A percentile compares a stretch with the other conserved stretches of the same genome.
Evolutionary conservation across 2,888 invertebrate species (phyloP).

Genomic region (Rosalia funebris): DNA sequence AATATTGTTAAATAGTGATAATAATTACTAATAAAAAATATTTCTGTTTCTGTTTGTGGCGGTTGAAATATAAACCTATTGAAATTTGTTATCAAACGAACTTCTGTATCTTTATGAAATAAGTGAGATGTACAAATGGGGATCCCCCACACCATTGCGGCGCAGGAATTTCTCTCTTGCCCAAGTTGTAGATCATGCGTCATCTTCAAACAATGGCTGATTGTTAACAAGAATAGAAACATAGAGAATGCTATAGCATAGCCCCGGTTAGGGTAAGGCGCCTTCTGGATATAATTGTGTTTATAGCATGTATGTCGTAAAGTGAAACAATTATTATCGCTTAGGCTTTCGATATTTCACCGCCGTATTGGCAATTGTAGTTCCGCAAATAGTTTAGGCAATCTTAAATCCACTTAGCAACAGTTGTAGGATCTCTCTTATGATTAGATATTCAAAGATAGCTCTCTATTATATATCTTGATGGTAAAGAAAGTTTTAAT

Average conservation of each 20-base stretch:
- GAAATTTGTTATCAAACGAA: too few relatives aligned
- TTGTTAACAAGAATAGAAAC: constrained; percentile 31
- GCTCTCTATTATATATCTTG: constrained; percentile 17
- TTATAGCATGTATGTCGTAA: constrained; percentile 60
- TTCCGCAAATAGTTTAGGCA: constrained; percentile 62
- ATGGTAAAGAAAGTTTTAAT: background rate
- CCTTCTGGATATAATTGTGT: constrained; percentile 62
- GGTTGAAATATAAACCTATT: constrained; percentile 15
- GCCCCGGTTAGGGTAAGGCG: constrained; percentile 45
- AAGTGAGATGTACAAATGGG: background rate
- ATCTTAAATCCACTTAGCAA: constrained; percentile 60
- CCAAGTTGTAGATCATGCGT: constrained; percentile 55
- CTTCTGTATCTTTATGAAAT: background rate
- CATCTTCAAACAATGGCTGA: constrained; percentile 52
- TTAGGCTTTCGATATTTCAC: constrained; percentile 62
- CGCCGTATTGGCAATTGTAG: constrained; percentile 58
- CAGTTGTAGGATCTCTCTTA: constrained; percentile 35
- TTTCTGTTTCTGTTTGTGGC: too few relatives aligned
- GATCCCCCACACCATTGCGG: background rate
- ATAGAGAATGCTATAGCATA: constrained; percentile 25
- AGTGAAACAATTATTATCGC: constrained; percentile 62
- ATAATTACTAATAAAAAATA: too few relatives aligned
- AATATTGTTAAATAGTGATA: too few relatives aligned
- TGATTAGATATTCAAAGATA: constrained; percentile 7
- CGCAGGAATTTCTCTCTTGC: constrained; percentile 30